Evolutionary conservation across 2,797 vertebrate species (phyloP).

Genomic region (Enteromius afrohamiltoni): DNA sequence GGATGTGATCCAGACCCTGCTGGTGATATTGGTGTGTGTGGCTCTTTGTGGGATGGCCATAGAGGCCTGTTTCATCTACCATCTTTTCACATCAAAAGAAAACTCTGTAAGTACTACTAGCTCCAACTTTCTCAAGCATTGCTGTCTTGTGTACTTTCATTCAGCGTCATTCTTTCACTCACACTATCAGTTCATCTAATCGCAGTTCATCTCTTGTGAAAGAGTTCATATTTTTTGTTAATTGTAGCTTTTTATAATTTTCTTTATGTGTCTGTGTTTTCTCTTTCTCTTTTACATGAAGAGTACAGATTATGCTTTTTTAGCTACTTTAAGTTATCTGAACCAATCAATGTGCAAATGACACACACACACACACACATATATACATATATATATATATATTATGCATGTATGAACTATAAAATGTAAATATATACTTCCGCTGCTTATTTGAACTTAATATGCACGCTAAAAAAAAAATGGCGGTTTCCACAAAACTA

Average conservation of each 20-base stretch:
- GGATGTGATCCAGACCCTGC: slow-evolving; percentile 56
- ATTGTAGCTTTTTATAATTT: background rate
- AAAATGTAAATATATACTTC: background rate
- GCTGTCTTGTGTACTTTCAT: background rate
- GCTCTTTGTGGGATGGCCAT: slow-evolving; percentile 69
- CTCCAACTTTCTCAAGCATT: background rate
- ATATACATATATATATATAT: fast-evolving
- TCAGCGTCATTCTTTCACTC: background rate
- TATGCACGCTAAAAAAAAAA: background rate
- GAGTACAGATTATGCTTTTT: background rate
- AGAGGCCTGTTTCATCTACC: slow-evolving; percentile 76
- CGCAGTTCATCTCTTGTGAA: background rate
- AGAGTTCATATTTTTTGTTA: background rate
- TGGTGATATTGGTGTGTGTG: slow-evolving; percentile 71
- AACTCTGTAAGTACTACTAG: slow-evolving; percentile 66
- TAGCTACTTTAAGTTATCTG: background rate
- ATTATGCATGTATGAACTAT: too few relatives aligned
- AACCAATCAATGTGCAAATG: background rate
- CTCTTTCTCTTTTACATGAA: background rate
- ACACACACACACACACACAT: too few relatives aligned
- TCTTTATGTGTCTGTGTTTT: background rate
- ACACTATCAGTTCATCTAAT: background rate
- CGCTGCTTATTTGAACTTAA: background rate
- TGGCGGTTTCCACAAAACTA: too few relatives aligned
- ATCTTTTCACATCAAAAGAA: slow-evolving; percentile 59